phyloP scores from a whole-genome alignment of 1,140 invertebrate species.

The Polypedilum vanderplanki region DNA sequence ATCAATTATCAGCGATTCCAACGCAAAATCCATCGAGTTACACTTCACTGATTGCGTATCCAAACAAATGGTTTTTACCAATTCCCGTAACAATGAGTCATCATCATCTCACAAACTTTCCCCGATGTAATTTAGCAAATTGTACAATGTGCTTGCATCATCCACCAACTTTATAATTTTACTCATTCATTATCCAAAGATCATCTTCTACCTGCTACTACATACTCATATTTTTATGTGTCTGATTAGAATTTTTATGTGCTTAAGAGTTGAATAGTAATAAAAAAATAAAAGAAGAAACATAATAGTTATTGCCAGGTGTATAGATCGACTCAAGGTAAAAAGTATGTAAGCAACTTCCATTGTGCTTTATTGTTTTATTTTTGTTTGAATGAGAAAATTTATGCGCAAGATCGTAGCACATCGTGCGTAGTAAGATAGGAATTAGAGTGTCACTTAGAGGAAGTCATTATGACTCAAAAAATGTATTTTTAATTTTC shows the following conservation, averaged over 20 bases:
- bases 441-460: no score
- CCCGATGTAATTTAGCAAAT: conserved; percentile 42
- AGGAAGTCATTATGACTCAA: no score
- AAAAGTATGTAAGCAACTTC: neutral
- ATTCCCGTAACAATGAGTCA: conserved; percentile 43
- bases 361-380: no score
- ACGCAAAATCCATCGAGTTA: conserved; percentile 32
- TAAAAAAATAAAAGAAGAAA: neutral
- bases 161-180: conserved; percentile 17
- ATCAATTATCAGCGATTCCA: conserved; percentile 30
- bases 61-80: conserved; percentile 42
- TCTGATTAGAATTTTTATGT: no score
- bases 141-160: conserved; percentile 34
- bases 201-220: no score
- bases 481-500: no score
- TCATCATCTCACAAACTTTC: conserved; percentile 37
- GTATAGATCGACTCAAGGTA: conserved; percentile 20
- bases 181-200: neutral
- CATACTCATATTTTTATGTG: no score
- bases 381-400: no score
- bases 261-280: neutral
- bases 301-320: neutral
- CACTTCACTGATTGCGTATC: conserved; percentile 39
- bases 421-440: no score
- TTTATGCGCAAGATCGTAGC: no score